These are phyloP conservation scores for Leptinotarsa juncta DNA, from an alignment of 2,888 invertebrate genomes.

Conservation along the genomic window DNA sequence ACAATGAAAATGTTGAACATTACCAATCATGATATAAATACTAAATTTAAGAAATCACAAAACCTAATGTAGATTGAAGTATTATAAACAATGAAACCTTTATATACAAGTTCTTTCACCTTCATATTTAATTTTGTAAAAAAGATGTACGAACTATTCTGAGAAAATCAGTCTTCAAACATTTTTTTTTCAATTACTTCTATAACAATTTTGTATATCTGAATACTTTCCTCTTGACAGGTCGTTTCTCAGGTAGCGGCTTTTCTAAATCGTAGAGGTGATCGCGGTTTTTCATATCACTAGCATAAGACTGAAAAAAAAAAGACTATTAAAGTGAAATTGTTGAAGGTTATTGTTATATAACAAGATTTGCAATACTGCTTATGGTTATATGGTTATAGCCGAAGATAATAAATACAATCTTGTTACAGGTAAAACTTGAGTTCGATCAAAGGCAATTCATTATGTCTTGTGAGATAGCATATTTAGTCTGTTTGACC, in stretches of 20 bases:
- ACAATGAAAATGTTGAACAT: slow-evolving; percentile 17
- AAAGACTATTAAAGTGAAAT: slow-evolving; percentile 26
- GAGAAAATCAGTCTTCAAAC: slow-evolving; percentile 51
- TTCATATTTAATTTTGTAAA: slow-evolving; percentile 33
- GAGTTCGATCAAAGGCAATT: slow-evolving; percentile 15
- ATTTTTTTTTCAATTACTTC: slow-evolving; percentile 34
- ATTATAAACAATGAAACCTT: slow-evolving; percentile 19
- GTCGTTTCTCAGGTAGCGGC: slow-evolving; percentile 56
- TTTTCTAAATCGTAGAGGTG: slow-evolving; percentile 67
- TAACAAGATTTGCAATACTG: too few relatives aligned
- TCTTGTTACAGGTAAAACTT: slow-evolving; percentile 13
- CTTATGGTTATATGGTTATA: neutral
- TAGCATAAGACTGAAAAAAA: slow-evolving; percentile 67
- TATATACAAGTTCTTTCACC: slow-evolving; percentile 30
- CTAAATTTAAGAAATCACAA: slow-evolving; percentile 27
- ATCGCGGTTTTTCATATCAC: slow-evolving; percentile 68
- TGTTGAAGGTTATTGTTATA: too few relatives aligned
- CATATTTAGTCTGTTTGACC: too few relatives aligned
- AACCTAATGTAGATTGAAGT: slow-evolving; percentile 4
- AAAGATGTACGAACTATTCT: slow-evolving; percentile 33
- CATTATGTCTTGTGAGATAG: too few relatives aligned
- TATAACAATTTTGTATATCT: slow-evolving; percentile 41
- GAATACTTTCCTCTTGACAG: slow-evolving; percentile 55
- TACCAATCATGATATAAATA: slow-evolving; percentile 20
- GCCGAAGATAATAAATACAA: slow-evolving; percentile 2